phyloP scores from a whole-genome alignment of 2,888 invertebrate genomes.

The Agapetus fuscipes region DNA sequence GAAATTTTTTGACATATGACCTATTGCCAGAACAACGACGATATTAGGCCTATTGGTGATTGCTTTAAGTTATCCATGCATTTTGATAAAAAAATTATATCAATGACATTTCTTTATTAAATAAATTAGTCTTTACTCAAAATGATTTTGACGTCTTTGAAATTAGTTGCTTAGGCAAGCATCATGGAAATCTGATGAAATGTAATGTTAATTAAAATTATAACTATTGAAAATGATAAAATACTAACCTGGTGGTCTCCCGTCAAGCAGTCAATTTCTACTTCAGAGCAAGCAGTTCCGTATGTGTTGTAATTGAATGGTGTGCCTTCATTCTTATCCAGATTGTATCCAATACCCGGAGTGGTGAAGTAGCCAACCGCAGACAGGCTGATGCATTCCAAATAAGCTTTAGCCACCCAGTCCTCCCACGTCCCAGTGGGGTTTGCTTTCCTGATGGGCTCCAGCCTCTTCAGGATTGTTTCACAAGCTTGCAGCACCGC shows the following conservation, averaged over 20 bases:
- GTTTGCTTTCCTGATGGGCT: slow-evolving; percentile 62
- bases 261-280: slow-evolving; percentile 89
- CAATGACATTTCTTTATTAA: no score
- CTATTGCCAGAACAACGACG: no score
- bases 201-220: no score
- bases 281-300: slow-evolving; percentile 79
- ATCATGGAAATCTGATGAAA: no score
- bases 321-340: slow-evolving; percentile 58
- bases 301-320: slow-evolving; percentile 79
- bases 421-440: slow-evolving; percentile 77
- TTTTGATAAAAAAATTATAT: no score
- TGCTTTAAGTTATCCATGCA: no score
- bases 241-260: slow-evolving; percentile 91
- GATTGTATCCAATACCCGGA: slow-evolving; percentile 63
- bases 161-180: no score
- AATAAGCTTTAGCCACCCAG: slow-evolving; percentile 70
- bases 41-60: no score
- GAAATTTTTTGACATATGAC: no score
- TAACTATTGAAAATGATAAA: no score
- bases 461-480: slow-evolving; percentile 59
- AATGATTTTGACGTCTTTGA: no score
- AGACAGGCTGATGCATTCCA: slow-evolving; percentile 67
- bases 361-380: slow-evolving; percentile 77
- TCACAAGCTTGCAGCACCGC: slow-evolving; percentile 79
- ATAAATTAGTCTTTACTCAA: no score